Percentiles rank a stretch among this genome's conserved stretches.
Evolutionary conservation across 2,113 vertebrate species (phyloP).

Genomic region (Ardeotis arabs): DNA sequence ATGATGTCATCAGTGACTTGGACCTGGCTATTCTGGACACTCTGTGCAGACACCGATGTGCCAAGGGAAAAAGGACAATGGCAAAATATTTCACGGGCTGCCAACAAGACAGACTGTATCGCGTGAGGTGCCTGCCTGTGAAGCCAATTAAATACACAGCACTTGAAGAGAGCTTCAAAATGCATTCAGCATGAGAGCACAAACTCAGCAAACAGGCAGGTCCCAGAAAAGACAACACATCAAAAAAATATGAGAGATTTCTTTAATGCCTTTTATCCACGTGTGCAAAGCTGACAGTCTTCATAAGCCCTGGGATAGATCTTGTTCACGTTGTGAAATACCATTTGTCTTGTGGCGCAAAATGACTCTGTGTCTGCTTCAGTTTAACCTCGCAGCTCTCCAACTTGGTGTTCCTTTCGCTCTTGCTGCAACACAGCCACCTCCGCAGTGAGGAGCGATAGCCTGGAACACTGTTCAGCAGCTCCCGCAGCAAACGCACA

Average conservation of each 20-base stretch:
- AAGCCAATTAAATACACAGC: not conserved
- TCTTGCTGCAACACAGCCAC: not conserved
- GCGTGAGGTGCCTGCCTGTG: not conserved
- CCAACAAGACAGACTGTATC: not conserved
- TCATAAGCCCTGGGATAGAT: not conserved
- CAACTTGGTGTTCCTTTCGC: accelerated
- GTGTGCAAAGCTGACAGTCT: not conserved
- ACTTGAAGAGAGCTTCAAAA: not conserved
- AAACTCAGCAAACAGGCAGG: not conserved
- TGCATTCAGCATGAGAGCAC: not conserved
- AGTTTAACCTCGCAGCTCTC: not conserved
- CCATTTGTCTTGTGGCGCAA: not conserved
- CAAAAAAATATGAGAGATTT: not conserved
- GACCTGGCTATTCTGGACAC: not conserved
- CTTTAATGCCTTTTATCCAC: not conserved
- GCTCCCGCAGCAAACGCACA: not conserved
- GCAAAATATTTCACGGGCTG: not conserved
- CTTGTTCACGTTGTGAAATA: not conserved
- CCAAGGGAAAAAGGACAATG: slow-evolving; percentile 6
- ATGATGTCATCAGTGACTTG: not conserved
- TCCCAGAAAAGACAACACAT: not conserved
- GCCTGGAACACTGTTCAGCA: not conserved
- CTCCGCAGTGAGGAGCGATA: not conserved
- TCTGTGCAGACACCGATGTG: not conserved
- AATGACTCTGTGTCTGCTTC: not conserved